Percentiles rank a stretch among this genome's conserved stretches.
Evolutionary conservation across 2,888 invertebrate genomes (phyloP).

Genomic region (Oscheius sp.): DNA sequence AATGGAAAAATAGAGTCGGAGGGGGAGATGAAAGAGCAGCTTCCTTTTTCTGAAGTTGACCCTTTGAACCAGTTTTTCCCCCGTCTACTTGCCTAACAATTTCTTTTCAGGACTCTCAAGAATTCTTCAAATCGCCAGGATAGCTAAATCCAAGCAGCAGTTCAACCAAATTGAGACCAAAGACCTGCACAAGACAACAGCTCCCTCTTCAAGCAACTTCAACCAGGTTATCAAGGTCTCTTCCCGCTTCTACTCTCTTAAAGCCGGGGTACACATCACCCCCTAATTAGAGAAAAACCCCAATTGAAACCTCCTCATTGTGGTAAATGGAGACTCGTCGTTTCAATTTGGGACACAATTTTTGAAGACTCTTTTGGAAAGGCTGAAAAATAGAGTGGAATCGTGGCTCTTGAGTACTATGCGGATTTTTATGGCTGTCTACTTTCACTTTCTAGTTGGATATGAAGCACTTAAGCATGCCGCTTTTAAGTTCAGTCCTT

Average conservation of each 20-base stretch:
- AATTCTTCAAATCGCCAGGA: slow-evolving; percentile 69
- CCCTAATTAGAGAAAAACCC: too few species aligned
- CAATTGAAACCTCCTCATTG: background rate
- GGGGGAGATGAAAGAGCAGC: background rate
- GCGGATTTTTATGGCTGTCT: too few species aligned
- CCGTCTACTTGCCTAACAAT: background rate
- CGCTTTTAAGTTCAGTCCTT: background rate
- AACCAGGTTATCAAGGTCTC: slow-evolving; percentile 68
- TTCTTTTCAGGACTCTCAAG: slow-evolving; percentile 59
- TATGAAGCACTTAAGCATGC: background rate
- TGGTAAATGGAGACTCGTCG: background rate
- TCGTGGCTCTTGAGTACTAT: slow-evolving; percentile 11
- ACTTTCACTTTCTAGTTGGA: background rate
- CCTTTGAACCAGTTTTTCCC: background rate
- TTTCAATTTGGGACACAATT: background rate
- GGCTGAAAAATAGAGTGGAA: too few species aligned
- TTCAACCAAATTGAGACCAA: slow-evolving; percentile 70
- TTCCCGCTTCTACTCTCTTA: slow-evolving; percentile 28
- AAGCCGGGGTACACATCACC: slow-evolving; percentile 11
- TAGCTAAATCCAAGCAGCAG: slow-evolving; percentile 70
- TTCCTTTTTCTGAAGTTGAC: background rate
- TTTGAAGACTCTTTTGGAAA: background rate
- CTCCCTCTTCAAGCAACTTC: slow-evolving; percentile 66
- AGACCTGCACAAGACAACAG: slow-evolving; percentile 63
- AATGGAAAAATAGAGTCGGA: background rate